These are phyloP conservation scores for Amphiprion clarkii DNA, from an alignment of 2,797 vertebrate genomes.

Conservation along the genomic window DNA sequence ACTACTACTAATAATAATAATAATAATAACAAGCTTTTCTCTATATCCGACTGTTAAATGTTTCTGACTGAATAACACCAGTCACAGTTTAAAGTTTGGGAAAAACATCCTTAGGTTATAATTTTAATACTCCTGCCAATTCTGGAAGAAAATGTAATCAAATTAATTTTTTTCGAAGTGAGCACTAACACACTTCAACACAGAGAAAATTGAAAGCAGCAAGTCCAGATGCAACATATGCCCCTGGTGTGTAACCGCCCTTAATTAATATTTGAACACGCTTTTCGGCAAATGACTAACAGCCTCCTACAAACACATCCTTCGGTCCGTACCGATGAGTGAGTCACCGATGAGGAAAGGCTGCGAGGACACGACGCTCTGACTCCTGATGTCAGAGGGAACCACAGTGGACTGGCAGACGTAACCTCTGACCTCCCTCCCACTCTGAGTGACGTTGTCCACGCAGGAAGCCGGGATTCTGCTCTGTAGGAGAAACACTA, in stretches of 20 bases:
- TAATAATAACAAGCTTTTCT: too few species aligned
- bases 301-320: background rate
- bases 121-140: too few species aligned
- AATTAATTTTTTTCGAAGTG: too few species aligned
- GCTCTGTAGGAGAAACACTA: constrained; percentile 77
- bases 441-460: constrained; percentile 90
- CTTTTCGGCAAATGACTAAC: background rate
- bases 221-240: background rate
- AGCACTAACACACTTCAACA: background rate
- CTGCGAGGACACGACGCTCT: constrained; percentile 91
- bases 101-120: too few species aligned
- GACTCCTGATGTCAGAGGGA: constrained; percentile 89
- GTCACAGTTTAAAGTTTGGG: too few species aligned
- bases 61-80: too few species aligned
- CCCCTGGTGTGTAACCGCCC: background rate
- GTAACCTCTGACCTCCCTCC: constrained; percentile 87
- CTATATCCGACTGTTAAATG: too few species aligned
- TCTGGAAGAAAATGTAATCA: too few species aligned
- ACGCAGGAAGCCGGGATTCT: constrained; percentile 85
- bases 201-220: background rate
- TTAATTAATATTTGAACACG: background rate
- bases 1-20: too few species aligned
- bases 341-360: constrained; percentile 91
- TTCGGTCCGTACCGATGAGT: constrained; percentile 85
- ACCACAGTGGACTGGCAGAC: constrained; percentile 92